phyloP scores from a whole-genome alignment of 2,888 invertebrate species.

The Byasa hedistus region DNA sequence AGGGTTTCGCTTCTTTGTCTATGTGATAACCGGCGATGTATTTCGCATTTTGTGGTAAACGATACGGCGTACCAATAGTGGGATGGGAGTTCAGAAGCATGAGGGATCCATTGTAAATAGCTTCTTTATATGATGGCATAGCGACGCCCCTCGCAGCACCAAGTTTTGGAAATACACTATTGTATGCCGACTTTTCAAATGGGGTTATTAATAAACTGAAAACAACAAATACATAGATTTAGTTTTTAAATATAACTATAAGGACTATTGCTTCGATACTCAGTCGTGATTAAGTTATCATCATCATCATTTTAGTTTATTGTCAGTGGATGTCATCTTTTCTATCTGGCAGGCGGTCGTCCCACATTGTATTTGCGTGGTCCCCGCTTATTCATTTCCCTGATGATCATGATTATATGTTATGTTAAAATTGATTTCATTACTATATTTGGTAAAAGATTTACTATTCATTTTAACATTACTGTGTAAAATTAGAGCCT shows the following conservation, averaged over 20 bases:
- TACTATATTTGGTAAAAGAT: too few species aligned
- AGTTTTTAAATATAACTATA: neutral
- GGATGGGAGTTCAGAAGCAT: conserved; percentile 55
- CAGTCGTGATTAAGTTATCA: neutral
- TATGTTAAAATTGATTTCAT: too few species aligned
- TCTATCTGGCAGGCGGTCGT: too few species aligned
- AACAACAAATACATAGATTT: conserved; percentile 23
- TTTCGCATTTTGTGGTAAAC: conserved; percentile 51
- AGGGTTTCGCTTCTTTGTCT: conserved; percentile 43
- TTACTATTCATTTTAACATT: too few species aligned
- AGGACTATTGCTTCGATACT: neutral
- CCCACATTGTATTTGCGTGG: too few species aligned
- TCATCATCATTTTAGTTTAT: too few species aligned
- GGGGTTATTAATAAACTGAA: conserved; percentile 46
- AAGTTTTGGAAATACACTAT: conserved; percentile 42
- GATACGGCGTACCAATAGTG: conserved; percentile 43
- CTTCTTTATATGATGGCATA: conserved; percentile 52
- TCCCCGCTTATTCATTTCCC: too few species aligned
- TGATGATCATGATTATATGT: too few species aligned
- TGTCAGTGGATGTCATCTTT: too few species aligned
- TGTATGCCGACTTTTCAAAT: conserved; percentile 45
- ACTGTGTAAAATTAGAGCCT: too few species aligned
- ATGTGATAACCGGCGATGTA: conserved; percentile 59
- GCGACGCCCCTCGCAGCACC: conserved; percentile 48
- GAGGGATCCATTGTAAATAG: conserved; percentile 50